These are phyloP conservation scores for Ophion slaviceki DNA, from an alignment of 2,888 invertebrate species.

Conservation along the genomic window DNA sequence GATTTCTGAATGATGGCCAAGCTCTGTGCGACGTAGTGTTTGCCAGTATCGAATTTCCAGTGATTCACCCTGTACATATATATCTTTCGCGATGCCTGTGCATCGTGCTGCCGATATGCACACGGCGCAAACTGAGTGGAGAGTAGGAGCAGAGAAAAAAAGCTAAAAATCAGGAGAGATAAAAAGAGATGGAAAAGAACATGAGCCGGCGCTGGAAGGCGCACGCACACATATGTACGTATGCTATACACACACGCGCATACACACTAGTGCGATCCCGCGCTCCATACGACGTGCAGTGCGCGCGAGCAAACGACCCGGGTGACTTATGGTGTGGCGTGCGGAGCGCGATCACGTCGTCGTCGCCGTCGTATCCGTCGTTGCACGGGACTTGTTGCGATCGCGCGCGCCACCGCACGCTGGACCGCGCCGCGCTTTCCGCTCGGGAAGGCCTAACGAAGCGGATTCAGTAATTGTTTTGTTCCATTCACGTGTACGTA, in stretches of 20 bases:
- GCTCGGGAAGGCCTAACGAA: slow-evolving; percentile 70
- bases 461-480: slow-evolving; percentile 76
- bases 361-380: slow-evolving; percentile 3
- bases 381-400: slow-evolving; percentile 7
- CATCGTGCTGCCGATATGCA: slow-evolving; percentile 32
- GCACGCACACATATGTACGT: slow-evolving; percentile 62
- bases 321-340: slow-evolving; percentile 75
- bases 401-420: slow-evolving; percentile 13
- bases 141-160: slow-evolving; percentile 4
- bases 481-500: slow-evolving; percentile 64
- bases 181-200: slow-evolving; percentile 45
- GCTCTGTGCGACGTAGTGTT: too few relatives aligned
- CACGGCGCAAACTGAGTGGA: not conserved
- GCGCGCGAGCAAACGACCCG: slow-evolving; percentile 64
- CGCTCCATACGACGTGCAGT: slow-evolving; percentile 33
- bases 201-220: slow-evolving; percentile 67
- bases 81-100: not conserved
- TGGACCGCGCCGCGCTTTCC: slow-evolving; percentile 15
- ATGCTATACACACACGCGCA: not conserved
- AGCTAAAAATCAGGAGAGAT: not conserved
- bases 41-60: not conserved
- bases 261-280: too few relatives aligned
- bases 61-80: not conserved
- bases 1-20: too few relatives aligned
- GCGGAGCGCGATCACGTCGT: slow-evolving; percentile 72